These are phyloP conservation scores for Carpatolechia fugitivella DNA, from an alignment of 2,888 invertebrate species.

Conservation along the genomic window DNA sequence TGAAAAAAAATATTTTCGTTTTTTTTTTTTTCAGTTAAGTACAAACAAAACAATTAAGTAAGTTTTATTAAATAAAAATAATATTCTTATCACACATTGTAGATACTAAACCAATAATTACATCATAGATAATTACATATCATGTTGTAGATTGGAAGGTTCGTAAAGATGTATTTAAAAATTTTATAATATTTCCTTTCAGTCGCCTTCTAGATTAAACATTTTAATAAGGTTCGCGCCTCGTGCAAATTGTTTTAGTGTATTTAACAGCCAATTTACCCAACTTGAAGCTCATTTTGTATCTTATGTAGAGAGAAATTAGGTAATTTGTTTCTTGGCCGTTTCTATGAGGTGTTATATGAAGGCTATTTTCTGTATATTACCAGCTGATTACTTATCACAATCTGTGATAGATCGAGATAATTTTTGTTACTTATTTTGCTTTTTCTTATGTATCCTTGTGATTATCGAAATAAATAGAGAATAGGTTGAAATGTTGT, in stretches of 20 bases:
- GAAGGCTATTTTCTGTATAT: neutral
- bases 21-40: no score
- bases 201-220: conserved; percentile 54
- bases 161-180: conserved; percentile 53
- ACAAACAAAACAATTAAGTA: no score
- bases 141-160: conserved; percentile 29
- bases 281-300: conserved; percentile 62
- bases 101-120: no score
- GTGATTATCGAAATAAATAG: neutral
- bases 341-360: conserved; percentile 31
- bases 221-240: conserved; percentile 57
- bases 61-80: no score
- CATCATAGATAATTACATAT: no score
- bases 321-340: conserved; percentile 63
- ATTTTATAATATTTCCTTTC: conserved; percentile 46
- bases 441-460: conserved; percentile 1
- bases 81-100: no score
- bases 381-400: conserved; percentile 7
- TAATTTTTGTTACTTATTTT: neutral
- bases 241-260: conserved; percentile 64
- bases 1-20: no score
- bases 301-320: conserved; percentile 60
- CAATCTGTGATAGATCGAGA: conserved; percentile 36
- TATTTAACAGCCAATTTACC: conserved; percentile 61
- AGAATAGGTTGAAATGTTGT: neutral